A percentile compares a stretch with the other conserved stretches of the same genome.
These are phyloP conservation scores for honey bee (Apis mellifera) DNA, from an alignment of 1,140 invertebrate genomes.

Conservation along the genomic window Amel_HAv3.1 CM009944.2:5167501-5168000, in stretches of 20 bases:
- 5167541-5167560: not conserved
- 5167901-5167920: not conserved
- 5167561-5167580: not conserved
- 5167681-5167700: constrained; percentile 17
- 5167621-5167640: not conserved
- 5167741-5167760: constrained; percentile 40
- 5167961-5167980: not conserved
- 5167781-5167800: not conserved
- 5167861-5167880: not conserved
- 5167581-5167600: not conserved
- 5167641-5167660: not conserved
- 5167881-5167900: not conserved
- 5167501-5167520: not conserved
- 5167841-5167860: not conserved
- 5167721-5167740: not conserved
- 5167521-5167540: not conserved
- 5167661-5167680: not conserved
- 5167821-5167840: not conserved
- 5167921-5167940: too few relatives aligned
- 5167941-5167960: too few relatives aligned
- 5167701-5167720: constrained; percentile 28
- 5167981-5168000: not conserved
- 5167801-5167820: not conserved
- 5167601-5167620: not conserved
- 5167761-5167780: constrained; percentile 16